These are phyloP conservation scores for Eidolon helvum DNA, from an alignment of 2,113 vertebrate genomes.

Conservation along the genomic window DNA sequence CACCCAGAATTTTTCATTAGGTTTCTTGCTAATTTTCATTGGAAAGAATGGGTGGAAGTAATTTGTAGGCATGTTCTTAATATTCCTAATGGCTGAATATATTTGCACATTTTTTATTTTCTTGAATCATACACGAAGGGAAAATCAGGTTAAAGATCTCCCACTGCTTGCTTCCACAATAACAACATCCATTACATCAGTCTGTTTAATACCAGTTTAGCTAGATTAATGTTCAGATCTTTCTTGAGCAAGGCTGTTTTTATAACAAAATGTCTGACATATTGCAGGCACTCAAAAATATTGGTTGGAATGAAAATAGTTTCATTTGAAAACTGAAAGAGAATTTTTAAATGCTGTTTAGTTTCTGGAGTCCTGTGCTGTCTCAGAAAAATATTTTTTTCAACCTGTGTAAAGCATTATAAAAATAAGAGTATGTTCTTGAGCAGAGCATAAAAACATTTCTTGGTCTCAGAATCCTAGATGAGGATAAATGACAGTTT, in stretches of 20 bases:
- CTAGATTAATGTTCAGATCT: not conserved
- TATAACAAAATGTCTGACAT: not conserved
- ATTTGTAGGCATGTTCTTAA: not conserved
- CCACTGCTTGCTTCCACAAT: not conserved
- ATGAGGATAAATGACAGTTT: not conserved
- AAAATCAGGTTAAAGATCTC: not conserved
- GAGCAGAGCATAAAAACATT: not conserved
- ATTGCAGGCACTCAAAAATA: not conserved
- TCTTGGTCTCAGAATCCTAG: not conserved
- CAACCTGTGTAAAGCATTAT: not conserved
- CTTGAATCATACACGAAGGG: not conserved
- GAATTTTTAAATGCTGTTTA: not conserved
- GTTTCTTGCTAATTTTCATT: slow-evolving; percentile 14
- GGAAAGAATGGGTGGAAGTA: not conserved
- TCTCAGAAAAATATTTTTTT: not conserved
- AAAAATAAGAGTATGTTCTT: not conserved
- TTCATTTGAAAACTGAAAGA: not conserved
- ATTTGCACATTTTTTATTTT: not conserved
- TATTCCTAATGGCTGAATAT: not conserved
- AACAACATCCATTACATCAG: not conserved
- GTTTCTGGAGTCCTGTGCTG: not conserved
- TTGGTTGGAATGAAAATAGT: not conserved
- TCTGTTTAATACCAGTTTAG: not conserved
- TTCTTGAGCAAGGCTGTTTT: not conserved
- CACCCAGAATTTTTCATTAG: not conserved